Conservation (phyloP, 2,113 vertebrate species). For the Myiagra hebetior region DNA sequence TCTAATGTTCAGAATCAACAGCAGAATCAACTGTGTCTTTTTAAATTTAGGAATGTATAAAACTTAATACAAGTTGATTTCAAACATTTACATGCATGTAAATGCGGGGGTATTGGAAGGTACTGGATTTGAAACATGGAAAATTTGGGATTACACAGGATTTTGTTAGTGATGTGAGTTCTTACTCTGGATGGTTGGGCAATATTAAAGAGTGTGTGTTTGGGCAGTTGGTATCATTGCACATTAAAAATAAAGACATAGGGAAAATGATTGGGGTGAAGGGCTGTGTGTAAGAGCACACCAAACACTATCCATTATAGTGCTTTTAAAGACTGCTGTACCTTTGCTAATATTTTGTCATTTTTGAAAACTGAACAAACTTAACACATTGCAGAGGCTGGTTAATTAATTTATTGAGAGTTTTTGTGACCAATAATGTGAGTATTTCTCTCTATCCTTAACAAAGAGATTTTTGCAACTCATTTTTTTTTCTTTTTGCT, state of each 20-base stretch:
- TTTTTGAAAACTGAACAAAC: background rate
- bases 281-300: background rate
- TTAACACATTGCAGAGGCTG: background rate
- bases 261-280: background rate
- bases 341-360: background rate
- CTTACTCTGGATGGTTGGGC: background rate
- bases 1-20: background rate
- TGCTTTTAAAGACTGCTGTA: background rate
- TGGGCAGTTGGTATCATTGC: background rate
- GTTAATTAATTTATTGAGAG: background rate
- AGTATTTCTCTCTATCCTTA: background rate
- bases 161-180: background rate
- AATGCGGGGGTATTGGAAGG: background rate
- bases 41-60: background rate
- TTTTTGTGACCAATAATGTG: background rate
- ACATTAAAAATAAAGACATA: background rate
- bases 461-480: background rate
- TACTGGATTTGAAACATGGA: background rate
- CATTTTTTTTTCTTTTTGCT: background rate
- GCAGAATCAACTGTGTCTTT: background rate
- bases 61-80: background rate
- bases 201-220: background rate
- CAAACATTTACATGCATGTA: background rate
- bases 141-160: background rate
- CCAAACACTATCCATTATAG: background rate